Conservation (phyloP, 2,797 vertebrate species). For the Siniperca undulata region DNA sequence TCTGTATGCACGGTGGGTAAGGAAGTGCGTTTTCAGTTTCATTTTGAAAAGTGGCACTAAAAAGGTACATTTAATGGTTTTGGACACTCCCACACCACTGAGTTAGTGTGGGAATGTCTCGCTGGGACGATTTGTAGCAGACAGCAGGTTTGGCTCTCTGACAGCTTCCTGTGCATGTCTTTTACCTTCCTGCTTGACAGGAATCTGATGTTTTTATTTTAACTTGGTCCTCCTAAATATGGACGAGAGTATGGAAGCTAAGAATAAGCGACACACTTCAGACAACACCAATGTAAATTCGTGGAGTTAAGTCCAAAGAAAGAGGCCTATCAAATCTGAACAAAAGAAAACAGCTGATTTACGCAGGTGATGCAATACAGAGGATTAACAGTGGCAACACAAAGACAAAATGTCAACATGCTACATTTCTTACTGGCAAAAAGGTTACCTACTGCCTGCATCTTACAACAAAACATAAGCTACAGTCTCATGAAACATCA, state of each 20-base stretch:
- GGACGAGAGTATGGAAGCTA: background rate
- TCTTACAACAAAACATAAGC: slow-evolving; percentile 1
- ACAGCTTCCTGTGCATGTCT: slow-evolving; percentile 60
- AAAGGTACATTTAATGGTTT: slow-evolving; percentile 10
- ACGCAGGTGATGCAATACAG: background rate
- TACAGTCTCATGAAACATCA: slow-evolving; percentile 14
- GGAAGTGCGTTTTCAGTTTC: background rate
- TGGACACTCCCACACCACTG: slow-evolving; percentile 5
- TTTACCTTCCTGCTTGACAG: slow-evolving; percentile 73
- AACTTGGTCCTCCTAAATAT: slow-evolving; percentile 21
- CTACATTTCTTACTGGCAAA: background rate
- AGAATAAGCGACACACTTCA: slow-evolving; percentile 29
- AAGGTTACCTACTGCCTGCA: background rate
- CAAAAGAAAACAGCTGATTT: background rate
- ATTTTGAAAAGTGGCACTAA: slow-evolving; percentile 12
- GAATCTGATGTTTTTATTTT: slow-evolving; percentile 41
- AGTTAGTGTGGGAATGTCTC: slow-evolving; percentile 12
- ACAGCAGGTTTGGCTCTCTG: slow-evolving; percentile 43
- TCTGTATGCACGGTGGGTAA: background rate
- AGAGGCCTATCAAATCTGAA: background rate
- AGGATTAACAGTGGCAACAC: background rate
- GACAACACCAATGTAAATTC: slow-evolving; percentile 4
- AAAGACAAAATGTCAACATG: background rate
- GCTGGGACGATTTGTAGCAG: slow-evolving; percentile 2
- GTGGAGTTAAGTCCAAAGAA: background rate